Evolutionary conservation across 2,888 invertebrate species (phyloP).

Genomic region (Plemyria rubiginata): DNA sequence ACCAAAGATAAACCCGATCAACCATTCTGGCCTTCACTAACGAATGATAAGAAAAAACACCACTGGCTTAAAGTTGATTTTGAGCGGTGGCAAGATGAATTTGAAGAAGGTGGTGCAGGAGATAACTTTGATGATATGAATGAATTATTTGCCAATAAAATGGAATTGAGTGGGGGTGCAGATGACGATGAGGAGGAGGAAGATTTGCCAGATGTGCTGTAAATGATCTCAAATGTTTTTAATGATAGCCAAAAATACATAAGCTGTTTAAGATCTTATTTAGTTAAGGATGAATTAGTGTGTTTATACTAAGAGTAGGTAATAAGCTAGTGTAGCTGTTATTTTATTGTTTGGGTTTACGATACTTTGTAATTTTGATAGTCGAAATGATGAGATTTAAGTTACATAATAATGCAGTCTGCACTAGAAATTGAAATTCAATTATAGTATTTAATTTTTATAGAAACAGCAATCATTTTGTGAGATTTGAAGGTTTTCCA

Average conservation of each 20-base stretch:
- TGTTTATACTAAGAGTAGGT: slow-evolving; percentile 56
- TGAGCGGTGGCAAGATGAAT: slow-evolving; percentile 98
- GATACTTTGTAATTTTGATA: not conserved
- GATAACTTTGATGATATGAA: slow-evolving; percentile 85
- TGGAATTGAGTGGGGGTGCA: slow-evolving; percentile 63
- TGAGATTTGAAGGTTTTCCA: not conserved
- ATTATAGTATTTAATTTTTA: not conserved
- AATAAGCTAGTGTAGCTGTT: slow-evolving; percentile 30
- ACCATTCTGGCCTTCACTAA: slow-evolving; percentile 94
- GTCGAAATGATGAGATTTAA: not conserved
- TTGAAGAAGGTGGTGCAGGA: slow-evolving; percentile 95
- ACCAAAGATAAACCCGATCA: slow-evolving; percentile 87
- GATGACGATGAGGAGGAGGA: slow-evolving; percentile 88
- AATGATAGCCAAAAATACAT: slow-evolving; percentile 51
- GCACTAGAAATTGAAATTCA: not conserved
- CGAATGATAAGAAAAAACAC: slow-evolving; percentile 93
- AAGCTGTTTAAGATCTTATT: slow-evolving; percentile 41
- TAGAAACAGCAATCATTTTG: not conserved
- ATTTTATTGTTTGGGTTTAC: slow-evolving; percentile 5
- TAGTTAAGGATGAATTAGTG: slow-evolving; percentile 56
- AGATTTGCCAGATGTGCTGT: slow-evolving; percentile 88
- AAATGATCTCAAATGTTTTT: slow-evolving; percentile 43
- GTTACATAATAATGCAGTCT: not conserved
- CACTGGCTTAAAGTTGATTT: slow-evolving; percentile 99
- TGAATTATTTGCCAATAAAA: slow-evolving; percentile 69